Conservation (phyloP, 2,888 invertebrate species). For the Philereme vetulata region DNA sequence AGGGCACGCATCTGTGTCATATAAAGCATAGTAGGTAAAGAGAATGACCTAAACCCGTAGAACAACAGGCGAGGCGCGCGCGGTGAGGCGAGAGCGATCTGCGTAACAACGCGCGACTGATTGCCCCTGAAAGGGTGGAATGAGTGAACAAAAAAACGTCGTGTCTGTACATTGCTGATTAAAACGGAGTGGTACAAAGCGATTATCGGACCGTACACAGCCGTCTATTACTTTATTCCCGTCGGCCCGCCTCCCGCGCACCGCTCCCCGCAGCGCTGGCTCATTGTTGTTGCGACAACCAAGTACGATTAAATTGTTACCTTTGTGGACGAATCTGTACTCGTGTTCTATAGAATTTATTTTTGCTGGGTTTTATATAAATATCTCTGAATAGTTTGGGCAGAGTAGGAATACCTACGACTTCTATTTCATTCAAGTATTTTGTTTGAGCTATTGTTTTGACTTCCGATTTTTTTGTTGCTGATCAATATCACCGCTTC, state of each 20-base stretch:
- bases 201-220: constrained; percentile 71
- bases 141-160: constrained; percentile 62
- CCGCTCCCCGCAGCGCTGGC: constrained; percentile 12
- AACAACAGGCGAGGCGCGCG: constrained; percentile 35
- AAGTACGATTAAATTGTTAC: constrained; percentile 56
- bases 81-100: constrained; percentile 64
- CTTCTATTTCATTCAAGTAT: too few species aligned
- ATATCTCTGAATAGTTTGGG: background rate
- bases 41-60: too few species aligned
- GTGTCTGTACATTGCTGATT: constrained; percentile 67
- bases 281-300: constrained; percentile 50
- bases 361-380: constrained; percentile 1
- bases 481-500: too few species aligned
- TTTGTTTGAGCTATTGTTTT: too few species aligned
- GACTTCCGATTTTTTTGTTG: too few species aligned
- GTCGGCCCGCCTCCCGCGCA: constrained; percentile 10
- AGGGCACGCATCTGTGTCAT: too few species aligned
- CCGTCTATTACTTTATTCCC: constrained; percentile 57
- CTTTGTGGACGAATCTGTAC: constrained; percentile 44
- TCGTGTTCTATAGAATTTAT: constrained; percentile 12
- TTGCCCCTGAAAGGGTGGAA: constrained; percentile 71
- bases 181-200: constrained; percentile 73
- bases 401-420: too few species aligned
- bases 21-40: too few species aligned
- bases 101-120: constrained; percentile 71